These are phyloP conservation scores for Ricordea florida DNA, from an alignment of 92 coral and sea anemone genomes.

Conservation along the genomic window DNA sequence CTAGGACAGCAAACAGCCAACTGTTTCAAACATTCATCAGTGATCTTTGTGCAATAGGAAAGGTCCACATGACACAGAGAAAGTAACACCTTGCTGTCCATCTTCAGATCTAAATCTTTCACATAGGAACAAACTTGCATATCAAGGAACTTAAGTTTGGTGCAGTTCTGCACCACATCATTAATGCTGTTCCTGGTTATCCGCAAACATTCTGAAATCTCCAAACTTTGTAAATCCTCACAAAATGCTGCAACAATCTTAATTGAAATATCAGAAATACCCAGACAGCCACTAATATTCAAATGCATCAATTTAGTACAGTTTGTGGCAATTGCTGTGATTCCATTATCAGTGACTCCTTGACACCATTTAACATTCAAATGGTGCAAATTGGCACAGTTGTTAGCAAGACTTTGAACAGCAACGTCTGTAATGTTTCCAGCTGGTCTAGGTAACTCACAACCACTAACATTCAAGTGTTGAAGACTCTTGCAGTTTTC, in stretches of 20 bases:
- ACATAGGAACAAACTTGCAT: slow-evolving; percentile 87
- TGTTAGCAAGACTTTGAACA: slow-evolving; percentile 61
- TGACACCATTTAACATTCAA: slow-evolving; percentile 82
- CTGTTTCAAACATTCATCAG: slow-evolving; percentile 66
- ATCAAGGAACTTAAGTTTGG: slow-evolving; percentile 53
- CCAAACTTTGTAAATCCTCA: slow-evolving; percentile 43
- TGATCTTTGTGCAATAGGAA: slow-evolving; percentile 76
- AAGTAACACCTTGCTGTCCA: slow-evolving; percentile 2
- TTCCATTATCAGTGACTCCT: slow-evolving; percentile 78
- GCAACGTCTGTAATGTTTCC: slow-evolving; percentile 87
- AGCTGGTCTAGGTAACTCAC: slow-evolving; percentile 76
- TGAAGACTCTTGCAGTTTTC: slow-evolving; percentile 62
- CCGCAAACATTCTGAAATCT: slow-evolving; percentile 78
- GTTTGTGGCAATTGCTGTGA: slow-evolving; percentile 69
- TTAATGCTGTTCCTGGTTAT: slow-evolving; percentile 66
- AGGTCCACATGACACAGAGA: slow-evolving; percentile 59
- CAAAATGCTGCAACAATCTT: slow-evolving; percentile 70
- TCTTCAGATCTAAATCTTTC: slow-evolving; percentile 58
- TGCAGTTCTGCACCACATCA: slow-evolving; percentile 71
- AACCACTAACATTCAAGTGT: slow-evolving; percentile 73
- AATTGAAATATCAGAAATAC: slow-evolving; percentile 74
- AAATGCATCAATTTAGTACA: slow-evolving; percentile 54
- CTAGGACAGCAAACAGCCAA: slow-evolving; percentile 47
- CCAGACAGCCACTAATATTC: slow-evolving; percentile 83
- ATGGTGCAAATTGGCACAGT: slow-evolving; percentile 47